phyloP scores from a whole-genome alignment of 2,888 invertebrate genomes.

The Drosophila mulleri region DNA sequence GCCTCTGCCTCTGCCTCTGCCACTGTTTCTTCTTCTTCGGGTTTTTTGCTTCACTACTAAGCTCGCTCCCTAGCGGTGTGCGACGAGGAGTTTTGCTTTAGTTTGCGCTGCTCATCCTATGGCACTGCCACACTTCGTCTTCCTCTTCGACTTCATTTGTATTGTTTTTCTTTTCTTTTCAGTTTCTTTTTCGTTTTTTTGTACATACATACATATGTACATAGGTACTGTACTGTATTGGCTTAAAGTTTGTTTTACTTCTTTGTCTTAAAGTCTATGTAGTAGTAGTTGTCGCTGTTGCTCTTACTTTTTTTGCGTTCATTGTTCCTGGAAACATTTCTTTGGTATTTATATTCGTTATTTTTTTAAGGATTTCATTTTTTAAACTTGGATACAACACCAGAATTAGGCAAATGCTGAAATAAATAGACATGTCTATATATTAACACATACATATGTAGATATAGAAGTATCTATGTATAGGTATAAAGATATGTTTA shows the following conservation, averaged over 20 bases:
- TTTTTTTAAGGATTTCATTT: slow-evolving; percentile 33
- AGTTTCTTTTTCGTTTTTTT: background rate
- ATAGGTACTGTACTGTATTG: slow-evolving; percentile 70
- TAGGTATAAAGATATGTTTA: background rate
- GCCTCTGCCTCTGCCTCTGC: slow-evolving; percentile 21
- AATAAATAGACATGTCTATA: background rate
- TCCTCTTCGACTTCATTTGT: slow-evolving; percentile 61
- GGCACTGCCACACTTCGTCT: slow-evolving; percentile 3
- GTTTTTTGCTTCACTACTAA: slow-evolving; percentile 21
- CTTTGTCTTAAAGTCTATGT: slow-evolving; percentile 52
- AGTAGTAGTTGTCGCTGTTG: slow-evolving; percentile 25
- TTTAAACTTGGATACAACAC: slow-evolving; percentile 24
- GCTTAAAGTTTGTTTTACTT: slow-evolving; percentile 78
- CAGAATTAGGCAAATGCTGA: background rate
- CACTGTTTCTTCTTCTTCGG: background rate
- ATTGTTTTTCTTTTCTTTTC: slow-evolving; percentile 59
- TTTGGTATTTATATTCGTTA: slow-evolving; percentile 11
- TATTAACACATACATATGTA: background rate
- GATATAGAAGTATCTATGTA: too few species aligned
- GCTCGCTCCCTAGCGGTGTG: slow-evolving; percentile 24
- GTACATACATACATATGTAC: slow-evolving; percentile 45
- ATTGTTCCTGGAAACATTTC: slow-evolving; percentile 72
- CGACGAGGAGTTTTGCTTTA: slow-evolving; percentile 45
- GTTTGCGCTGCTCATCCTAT: slow-evolving; percentile 58
- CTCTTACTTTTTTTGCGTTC: slow-evolving; percentile 31